Evolutionary conservation across 1,140 invertebrate genomes (phyloP), one percentile per base, ranked within the genome.

Genomic region (Cecropterus lyciades): DNA sequence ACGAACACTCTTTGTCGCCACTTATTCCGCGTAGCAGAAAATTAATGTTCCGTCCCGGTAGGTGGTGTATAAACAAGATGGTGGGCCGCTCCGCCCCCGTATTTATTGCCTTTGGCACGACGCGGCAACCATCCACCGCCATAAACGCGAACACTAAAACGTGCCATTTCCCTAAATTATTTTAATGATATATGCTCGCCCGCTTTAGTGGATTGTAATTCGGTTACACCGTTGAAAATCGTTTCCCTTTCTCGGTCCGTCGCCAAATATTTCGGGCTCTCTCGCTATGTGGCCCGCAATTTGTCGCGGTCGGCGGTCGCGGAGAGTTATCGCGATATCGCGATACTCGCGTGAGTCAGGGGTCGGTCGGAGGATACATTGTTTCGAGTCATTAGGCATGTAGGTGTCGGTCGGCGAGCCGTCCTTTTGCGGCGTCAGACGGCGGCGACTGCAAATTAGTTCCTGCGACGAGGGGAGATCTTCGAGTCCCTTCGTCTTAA

Each of bases 141-240:
- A 79, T 84, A 78, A 84, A 86, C 69, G 77, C 76, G 73, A 74
- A 52, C 73, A 80, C 69, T 79, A 77, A 82, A 84, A 82, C 73
- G 73, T 78, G 77, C 74, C 71, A 73, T 82, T 86, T 80, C 64
- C 76, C 72, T 77, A 80, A 82, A 86, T 87, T 82, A 85, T 81
- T 84, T 83, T 77, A 80, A 87, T 85, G 83, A 82, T 73, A 77
- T 80, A 83, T 75, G 69, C 67, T 77, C 68, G 56, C 67, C 40
- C 63, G 60, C 56, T 78, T 79, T 75, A 73, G 53, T 69, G 70
- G 72, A 73, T 77, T 76, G 68, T 79, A 79, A 77, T 79, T 79
- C 65, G 59, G 75, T 76, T 72, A 78, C 69, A 68, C 69, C 63
- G 73, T 73, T 67, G 63, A 62, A 67, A 72, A 78, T 75, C 69